A percentile compares a stretch with the other conserved stretches of the same genome.
Evolutionary conservation across 2,888 invertebrate species (phyloP).

Genomic region (Kuschelorhynchus macadamiae): DNA sequence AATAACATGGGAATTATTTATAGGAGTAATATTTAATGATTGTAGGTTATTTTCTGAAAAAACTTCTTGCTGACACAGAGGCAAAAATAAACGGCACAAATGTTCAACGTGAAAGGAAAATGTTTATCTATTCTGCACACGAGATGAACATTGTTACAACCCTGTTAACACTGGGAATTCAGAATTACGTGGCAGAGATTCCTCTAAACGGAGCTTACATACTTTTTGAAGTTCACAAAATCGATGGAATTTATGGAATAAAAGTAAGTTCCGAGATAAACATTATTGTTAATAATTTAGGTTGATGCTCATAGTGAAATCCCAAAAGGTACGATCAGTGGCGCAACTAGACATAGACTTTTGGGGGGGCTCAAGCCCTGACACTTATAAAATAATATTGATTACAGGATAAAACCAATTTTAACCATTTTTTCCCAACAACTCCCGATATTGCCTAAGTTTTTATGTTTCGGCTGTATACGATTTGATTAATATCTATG

Average conservation of each 20-base stretch:
- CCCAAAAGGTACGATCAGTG: too few relatives aligned
- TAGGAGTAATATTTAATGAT: too few relatives aligned
- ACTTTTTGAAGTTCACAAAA: constrained; percentile 59
- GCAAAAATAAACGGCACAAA: too few relatives aligned
- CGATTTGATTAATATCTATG: too few relatives aligned
- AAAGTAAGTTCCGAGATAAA: constrained; percentile 45
- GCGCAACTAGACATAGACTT: too few relatives aligned
- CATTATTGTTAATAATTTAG: neutral
- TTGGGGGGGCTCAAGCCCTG: too few relatives aligned
- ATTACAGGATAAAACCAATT: too few relatives aligned
- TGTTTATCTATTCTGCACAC: constrained; percentile 63
- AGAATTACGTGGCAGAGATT: constrained; percentile 56
- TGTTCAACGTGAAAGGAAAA: constrained; percentile 54
- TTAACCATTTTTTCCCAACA: too few relatives aligned
- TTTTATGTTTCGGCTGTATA: too few relatives aligned
- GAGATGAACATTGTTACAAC: constrained; percentile 60
- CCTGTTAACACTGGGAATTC: constrained; percentile 54
- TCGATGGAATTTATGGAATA: constrained; percentile 49
- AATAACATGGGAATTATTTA: too few relatives aligned
- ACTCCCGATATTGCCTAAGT: too few relatives aligned
- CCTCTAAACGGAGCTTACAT: constrained; percentile 59
- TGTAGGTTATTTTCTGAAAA: neutral
- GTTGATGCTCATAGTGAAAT: neutral
- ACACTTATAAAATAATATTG: too few relatives aligned
- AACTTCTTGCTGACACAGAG: constrained; percentile 1